phyloP scores from a whole-genome alignment of 35 echinoderm and acorn worm species.

The Hemicentrotus pulcherrimus region DNA sequence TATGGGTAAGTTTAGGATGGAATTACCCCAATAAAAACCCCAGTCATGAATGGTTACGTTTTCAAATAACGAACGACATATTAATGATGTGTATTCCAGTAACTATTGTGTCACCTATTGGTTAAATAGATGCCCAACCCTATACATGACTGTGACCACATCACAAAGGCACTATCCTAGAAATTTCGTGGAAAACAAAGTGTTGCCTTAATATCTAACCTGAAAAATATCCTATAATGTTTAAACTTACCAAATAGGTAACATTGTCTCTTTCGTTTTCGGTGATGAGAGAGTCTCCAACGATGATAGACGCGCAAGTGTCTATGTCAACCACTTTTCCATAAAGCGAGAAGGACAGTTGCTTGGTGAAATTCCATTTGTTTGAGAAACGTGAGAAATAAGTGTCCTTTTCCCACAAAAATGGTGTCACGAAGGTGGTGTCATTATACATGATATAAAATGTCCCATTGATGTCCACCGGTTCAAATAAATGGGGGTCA shows the following conservation, averaged over 20 bases:
- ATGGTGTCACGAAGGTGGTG: not conserved
- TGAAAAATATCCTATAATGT: not conserved
- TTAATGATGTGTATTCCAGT: too few relatives aligned
- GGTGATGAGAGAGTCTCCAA: not conserved
- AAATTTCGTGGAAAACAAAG: too few relatives aligned
- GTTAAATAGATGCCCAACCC: too few relatives aligned
- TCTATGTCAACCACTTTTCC: not conserved
- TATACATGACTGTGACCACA: too few relatives aligned
- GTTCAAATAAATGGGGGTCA: not conserved
- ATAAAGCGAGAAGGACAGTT: not conserved
- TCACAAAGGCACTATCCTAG: too few relatives aligned
- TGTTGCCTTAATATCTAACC: too few relatives aligned
- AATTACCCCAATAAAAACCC: too few relatives aligned
- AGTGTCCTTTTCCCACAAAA: not conserved
- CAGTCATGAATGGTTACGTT: too few relatives aligned
- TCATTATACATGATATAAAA: slow-evolving; percentile 8
- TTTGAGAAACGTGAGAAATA: not conserved
- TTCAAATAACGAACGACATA: too few relatives aligned
- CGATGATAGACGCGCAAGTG: not conserved
- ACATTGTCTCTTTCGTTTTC: not conserved
- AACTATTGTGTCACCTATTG: too few relatives aligned
- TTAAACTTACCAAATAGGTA: not conserved
- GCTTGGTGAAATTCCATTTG: not conserved
- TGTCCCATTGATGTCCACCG: not conserved
- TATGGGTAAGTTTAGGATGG: too few relatives aligned